phyloP scores from a whole-genome alignment of 2,113 vertebrate species.

The Probosciger aterrimus region DNA sequence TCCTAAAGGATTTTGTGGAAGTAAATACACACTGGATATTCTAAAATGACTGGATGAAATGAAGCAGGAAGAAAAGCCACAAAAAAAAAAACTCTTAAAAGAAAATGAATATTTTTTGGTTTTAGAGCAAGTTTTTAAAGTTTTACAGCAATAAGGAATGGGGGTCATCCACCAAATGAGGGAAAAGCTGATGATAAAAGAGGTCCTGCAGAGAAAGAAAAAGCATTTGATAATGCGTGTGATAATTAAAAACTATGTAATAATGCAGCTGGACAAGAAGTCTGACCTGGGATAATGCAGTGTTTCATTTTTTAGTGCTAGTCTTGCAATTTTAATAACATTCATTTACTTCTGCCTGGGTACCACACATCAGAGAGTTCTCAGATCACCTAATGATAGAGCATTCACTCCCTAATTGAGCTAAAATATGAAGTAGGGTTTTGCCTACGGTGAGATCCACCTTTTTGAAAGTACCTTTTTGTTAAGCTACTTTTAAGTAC shows the following conservation, averaged over 20 bases:
- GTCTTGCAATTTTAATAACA: slow-evolving; percentile 4
- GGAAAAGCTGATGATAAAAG: not conserved
- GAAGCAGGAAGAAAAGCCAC: not conserved
- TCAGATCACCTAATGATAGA: not conserved
- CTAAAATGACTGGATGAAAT: not conserved
- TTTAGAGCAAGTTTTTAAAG: not conserved
- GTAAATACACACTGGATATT: not conserved
- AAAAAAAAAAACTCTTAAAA: not conserved
- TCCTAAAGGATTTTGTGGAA: not conserved
- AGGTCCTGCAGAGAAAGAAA: not conserved
- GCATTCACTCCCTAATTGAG: not conserved
- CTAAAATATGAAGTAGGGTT: not conserved
- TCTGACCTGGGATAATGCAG: not conserved
- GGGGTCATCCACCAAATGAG: not conserved
- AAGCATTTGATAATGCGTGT: not conserved
- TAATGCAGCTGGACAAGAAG: not conserved
- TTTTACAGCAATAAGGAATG: not conserved
- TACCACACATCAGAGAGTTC: not conserved
- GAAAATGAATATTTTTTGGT: not conserved
- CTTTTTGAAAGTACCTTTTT: not conserved
- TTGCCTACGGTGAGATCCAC: not conserved
- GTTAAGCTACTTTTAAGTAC: not conserved
- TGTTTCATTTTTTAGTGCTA: not conserved
- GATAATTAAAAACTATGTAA: not conserved
- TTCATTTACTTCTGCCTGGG: not conserved